phyloP scores from a whole-genome alignment of 2,113 vertebrate species.

The Notothenia rossii region DNA sequence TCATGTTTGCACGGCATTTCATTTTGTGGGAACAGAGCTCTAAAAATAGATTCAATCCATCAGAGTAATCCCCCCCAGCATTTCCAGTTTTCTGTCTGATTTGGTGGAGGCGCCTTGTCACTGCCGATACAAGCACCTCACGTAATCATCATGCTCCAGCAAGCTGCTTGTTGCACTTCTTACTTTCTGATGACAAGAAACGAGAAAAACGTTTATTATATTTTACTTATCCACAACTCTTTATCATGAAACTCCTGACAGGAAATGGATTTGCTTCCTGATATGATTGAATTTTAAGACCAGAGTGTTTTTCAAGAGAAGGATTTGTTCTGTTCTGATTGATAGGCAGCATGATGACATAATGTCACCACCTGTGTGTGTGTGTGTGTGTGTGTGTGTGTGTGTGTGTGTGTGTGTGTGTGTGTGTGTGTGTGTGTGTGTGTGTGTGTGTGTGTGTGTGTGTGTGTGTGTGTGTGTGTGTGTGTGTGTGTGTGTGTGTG shows the following conservation, averaged over 20 bases:
- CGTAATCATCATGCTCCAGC: conserved; percentile 32
- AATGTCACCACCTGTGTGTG: neutral
- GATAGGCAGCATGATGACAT: neutral
- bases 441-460: too few relatives aligned
- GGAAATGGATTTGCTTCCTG: neutral
- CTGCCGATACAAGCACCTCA: conserved; percentile 39
- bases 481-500: too few relatives aligned
- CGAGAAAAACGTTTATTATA: neutral
- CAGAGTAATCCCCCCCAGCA: conserved; percentile 62
- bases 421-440: too few relatives aligned
- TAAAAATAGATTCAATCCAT: conserved; percentile 76
- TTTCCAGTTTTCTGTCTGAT: conserved; percentile 52
- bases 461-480: too few relatives aligned
- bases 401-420: too few relatives aligned
- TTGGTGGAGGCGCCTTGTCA: conserved; percentile 37
- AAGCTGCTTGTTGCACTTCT: conserved; percentile 20
- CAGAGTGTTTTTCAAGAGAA: neutral
- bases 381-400: too few relatives aligned
- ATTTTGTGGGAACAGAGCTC: conserved; percentile 58
- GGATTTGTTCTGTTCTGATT: neutral
- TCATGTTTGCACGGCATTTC: conserved; percentile 64
- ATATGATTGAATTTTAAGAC: neutral
- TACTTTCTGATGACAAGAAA: neutral
- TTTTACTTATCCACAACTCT: neutral
- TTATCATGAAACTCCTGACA: neutral